Conservation (phyloP, 2,888 invertebrate species). For the Tribolium freemani region DNA sequence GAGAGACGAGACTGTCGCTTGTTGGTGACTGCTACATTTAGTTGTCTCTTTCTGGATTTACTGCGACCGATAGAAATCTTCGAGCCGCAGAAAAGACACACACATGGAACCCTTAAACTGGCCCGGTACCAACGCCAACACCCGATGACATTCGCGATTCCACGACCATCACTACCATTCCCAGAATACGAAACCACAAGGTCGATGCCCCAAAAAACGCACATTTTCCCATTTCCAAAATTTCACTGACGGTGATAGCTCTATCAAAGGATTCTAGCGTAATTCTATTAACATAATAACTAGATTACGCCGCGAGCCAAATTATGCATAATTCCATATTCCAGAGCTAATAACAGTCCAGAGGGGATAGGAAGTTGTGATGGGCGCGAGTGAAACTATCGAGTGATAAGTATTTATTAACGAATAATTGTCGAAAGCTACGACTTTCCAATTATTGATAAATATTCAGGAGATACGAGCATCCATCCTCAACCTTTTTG, state of each 20-base stretch:
- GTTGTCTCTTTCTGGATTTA: slow-evolving; percentile 63
- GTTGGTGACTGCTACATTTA: slow-evolving; percentile 57
- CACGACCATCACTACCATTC: not conserved
- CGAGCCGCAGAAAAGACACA: slow-evolving; percentile 47
- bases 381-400: not conserved
- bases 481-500: too few species aligned
- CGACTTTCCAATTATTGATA: too few species aligned
- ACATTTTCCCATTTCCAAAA: not conserved
- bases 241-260: not conserved
- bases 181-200: not conserved
- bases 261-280: not conserved
- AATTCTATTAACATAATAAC: slow-evolving; percentile 10
- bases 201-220: not conserved
- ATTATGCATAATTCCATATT: slow-evolving; percentile 13
- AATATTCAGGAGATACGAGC: too few species aligned
- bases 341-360: slow-evolving; percentile 11
- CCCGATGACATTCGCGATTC: slow-evolving; percentile 49
- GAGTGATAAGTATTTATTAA: not conserved
- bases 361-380: not conserved
- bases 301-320: slow-evolving; percentile 5
- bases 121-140: slow-evolving; percentile 48
- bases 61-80: slow-evolving; percentile 66
- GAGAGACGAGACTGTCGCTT: slow-evolving; percentile 22
- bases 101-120: slow-evolving; percentile 35
- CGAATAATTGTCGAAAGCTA: too few species aligned